Evolutionary conservation across 1,140 invertebrate species (phyloP), one percentile per base, ranked within the genome.

Genomic region (Zaprionus tsacasi): DNA sequence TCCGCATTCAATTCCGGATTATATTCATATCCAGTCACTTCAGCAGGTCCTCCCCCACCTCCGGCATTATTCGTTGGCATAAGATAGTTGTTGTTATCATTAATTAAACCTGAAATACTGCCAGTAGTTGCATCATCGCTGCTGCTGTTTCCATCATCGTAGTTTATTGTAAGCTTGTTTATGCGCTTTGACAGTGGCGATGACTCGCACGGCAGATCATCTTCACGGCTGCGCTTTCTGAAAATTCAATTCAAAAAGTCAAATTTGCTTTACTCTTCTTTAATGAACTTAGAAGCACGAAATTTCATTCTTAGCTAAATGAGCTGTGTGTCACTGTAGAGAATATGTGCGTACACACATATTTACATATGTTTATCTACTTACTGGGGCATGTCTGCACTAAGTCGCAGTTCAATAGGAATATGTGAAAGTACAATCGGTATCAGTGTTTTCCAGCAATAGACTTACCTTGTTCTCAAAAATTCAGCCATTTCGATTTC

Each of bases 211-310:
- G 69, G 70, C 27, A 81, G 66, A 58, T 92, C 91, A 48, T 92
- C 91, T 70, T 92, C 91, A 38, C 91, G 79, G 73, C 91, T 92
- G 25, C 91, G 85, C 79, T 92, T 92, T 74, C 91, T 92, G 27
- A 6, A 54, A 58, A 63, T 25, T 11, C 43, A 43, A 25, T 35
- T 12, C 3, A 27, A 15, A 35, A 69, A 45, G 55, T 33, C 25
- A 35, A 61, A 21, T 33, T 17, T 13, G 17, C 30, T 45, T 21
- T 60, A 40, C 15, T 21, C 52, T 15, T 6, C 5, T 17, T 57
- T 21, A 1, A 36, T 17, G 11, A 54, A 33, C 11, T 11, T 30
- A 64, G 15, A 17, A 52, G 1, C 21, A 61, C 30, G 40, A 3
- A 30, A 52, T 67, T 72, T 57, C 12, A 12, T 13, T n/a, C 30